These are phyloP conservation scores for Pandemis heparana DNA, from an alignment of 2,888 invertebrate species.

Conservation along the genomic window DNA sequence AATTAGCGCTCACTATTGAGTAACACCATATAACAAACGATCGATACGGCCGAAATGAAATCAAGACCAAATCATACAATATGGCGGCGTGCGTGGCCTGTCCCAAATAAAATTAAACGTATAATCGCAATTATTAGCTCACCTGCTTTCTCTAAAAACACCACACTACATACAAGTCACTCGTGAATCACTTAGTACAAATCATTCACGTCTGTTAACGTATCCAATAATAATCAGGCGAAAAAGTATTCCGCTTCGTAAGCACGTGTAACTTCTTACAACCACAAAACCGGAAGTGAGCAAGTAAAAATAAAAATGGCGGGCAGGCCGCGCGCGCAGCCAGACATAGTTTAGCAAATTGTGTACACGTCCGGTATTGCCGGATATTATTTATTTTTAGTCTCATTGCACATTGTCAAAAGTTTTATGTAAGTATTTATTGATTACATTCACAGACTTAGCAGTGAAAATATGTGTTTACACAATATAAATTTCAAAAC, in stretches of 20 bases:
- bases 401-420: too few species aligned
- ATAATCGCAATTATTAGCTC: slow-evolving; percentile 15
- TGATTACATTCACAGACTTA: too few species aligned
- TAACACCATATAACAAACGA: slow-evolving; percentile 6
- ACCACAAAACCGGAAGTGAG: slow-evolving; percentile 7
- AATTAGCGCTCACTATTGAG: neutral
- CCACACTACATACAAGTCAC: slow-evolving; percentile 10
- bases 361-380: too few species aligned
- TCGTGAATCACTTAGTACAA: neutral
- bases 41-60: slow-evolving; percentile 24
- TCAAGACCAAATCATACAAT: slow-evolving; percentile 25
- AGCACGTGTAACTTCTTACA: slow-evolving; percentile 27
- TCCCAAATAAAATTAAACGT: neutral
- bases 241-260: neutral
- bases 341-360: neutral
- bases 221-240: neutral
- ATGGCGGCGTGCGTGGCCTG: slow-evolving; percentile 36
- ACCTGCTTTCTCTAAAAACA: slow-evolving; percentile 13
- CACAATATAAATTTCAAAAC: too few species aligned
- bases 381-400: too few species aligned
- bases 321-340: neutral
- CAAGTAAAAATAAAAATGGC: slow-evolving; percentile 20
- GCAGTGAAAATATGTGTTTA: too few species aligned
- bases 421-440: too few species aligned
- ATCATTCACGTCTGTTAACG: neutral